Conservation (phyloP, 2,113 vertebrate species). For the Lates calcarifer region DNA sequence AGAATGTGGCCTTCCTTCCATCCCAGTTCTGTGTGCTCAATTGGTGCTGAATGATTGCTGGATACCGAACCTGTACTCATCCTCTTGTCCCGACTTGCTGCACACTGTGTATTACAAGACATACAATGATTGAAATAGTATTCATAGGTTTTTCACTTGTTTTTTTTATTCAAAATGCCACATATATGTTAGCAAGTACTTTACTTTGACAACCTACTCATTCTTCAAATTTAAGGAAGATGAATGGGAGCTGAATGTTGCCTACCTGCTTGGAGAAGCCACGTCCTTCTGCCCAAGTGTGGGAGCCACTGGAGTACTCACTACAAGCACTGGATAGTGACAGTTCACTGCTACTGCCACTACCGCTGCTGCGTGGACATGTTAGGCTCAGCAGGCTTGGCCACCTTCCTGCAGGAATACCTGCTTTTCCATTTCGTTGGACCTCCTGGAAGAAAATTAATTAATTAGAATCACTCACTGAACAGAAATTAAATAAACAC, state of each 20-base stretch:
- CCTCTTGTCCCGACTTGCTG: constrained; percentile 89
- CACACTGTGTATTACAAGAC: constrained; percentile 80
- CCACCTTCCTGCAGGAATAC: constrained; percentile 83
- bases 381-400: constrained; percentile 85
- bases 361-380: constrained; percentile 88
- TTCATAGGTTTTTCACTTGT: background rate
- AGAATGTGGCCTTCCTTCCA: constrained; percentile 92
- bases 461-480: background rate
- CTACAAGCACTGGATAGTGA: constrained; percentile 92
- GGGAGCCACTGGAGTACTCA: constrained; percentile 92
- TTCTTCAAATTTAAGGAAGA: background rate
- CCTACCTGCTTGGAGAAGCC: constrained; percentile 86
- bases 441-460: constrained; percentile 83
- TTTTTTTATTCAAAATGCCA: background rate
- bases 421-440: constrained; percentile 87
- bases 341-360: constrained; percentile 90
- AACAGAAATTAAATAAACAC: background rate
- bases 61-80: constrained; percentile 87
- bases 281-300: constrained; percentile 89
- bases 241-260: too few species aligned
- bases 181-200: background rate
- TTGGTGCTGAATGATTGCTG: constrained; percentile 84
- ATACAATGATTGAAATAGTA: constrained; percentile 25
- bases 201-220: background rate
- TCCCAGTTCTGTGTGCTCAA: constrained; percentile 88